phyloP scores from a whole-genome alignment of 2,888 invertebrate species.

The Phymatocera aterrima region DNA sequence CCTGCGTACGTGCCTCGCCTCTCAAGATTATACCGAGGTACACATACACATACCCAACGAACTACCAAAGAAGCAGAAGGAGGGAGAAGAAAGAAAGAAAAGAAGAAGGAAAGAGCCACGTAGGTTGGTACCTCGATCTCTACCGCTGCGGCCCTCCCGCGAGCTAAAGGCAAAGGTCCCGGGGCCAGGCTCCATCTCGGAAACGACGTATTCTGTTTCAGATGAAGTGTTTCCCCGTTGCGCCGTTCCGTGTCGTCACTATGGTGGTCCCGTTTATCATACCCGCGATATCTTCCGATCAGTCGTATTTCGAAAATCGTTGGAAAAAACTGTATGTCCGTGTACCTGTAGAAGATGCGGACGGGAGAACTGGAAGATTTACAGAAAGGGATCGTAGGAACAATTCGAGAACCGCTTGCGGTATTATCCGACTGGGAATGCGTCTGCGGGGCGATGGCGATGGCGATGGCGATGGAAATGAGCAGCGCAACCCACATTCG shows the following conservation, averaged over 20 bases:
- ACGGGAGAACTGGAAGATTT: too few relatives aligned
- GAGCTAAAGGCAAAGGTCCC: constrained; percentile 43
- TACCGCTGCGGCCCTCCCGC: constrained; percentile 36
- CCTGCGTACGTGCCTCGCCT: constrained; percentile 37
- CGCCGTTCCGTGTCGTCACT: constrained; percentile 39
- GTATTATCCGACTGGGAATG: neutral
- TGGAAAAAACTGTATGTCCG: too few relatives aligned
- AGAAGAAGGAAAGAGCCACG: constrained; percentile 18
- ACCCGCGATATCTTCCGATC: neutral
- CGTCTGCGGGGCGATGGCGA: neutral
- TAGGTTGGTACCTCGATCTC: neutral
- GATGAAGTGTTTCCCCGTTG: constrained; percentile 40
- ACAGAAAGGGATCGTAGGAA: too few relatives aligned
- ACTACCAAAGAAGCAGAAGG: neutral
- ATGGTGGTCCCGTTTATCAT: constrained; percentile 44
- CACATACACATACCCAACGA: too few relatives aligned
- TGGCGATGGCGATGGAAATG: constrained; percentile 38
- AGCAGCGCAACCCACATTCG: constrained; percentile 44
- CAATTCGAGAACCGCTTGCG: too few relatives aligned
- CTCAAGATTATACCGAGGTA: too few relatives aligned
- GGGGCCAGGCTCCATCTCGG: constrained; percentile 39
- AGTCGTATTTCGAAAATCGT: neutral
- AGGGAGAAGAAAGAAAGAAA: too few relatives aligned
- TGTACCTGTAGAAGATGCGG: too few relatives aligned
- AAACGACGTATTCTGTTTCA: constrained; percentile 46